phyloP scores from a whole-genome alignment of 2,113 vertebrate genomes.

The Sylvietta virens region DNA sequence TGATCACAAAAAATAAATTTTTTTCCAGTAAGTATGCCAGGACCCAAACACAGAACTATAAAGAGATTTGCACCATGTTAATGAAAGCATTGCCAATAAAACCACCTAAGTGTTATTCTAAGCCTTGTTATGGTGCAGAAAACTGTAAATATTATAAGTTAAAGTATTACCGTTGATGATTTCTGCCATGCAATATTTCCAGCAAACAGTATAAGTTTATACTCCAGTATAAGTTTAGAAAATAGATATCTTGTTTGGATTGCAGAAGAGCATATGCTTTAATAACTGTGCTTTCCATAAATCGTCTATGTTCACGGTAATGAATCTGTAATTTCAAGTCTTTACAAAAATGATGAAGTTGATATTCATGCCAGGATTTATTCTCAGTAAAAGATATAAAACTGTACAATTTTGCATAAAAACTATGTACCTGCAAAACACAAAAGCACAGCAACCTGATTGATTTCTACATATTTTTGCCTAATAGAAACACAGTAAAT shows the following conservation, averaged over 20 bases:
- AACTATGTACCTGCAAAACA: background rate
- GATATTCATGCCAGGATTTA: background rate
- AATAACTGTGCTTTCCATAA: background rate
- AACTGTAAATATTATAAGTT: background rate
- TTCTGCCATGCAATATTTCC: background rate
- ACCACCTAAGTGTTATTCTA: background rate
- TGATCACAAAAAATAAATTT: background rate
- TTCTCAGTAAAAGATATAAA: background rate
- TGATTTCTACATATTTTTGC: background rate
- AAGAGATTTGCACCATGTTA: background rate
- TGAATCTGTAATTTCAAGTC: background rate
- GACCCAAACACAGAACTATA: background rate
- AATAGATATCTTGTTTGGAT: background rate
- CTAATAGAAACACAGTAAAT: background rate
- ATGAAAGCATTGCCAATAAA: background rate
- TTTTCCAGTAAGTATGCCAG: background rate
- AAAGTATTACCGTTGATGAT: background rate
- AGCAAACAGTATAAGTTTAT: too few species aligned
- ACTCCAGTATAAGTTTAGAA: too few species aligned
- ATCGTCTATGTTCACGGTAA: background rate
- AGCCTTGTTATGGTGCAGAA: background rate
- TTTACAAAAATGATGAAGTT: background rate
- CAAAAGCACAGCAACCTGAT: background rate
- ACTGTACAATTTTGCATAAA: background rate
- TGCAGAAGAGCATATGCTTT: background rate